A percentile compares a stretch with the other conserved stretches of the same genome.
Conservation (phyloP, 2,797 vertebrate genomes). For the Philypnodon macrostomus region DNA sequence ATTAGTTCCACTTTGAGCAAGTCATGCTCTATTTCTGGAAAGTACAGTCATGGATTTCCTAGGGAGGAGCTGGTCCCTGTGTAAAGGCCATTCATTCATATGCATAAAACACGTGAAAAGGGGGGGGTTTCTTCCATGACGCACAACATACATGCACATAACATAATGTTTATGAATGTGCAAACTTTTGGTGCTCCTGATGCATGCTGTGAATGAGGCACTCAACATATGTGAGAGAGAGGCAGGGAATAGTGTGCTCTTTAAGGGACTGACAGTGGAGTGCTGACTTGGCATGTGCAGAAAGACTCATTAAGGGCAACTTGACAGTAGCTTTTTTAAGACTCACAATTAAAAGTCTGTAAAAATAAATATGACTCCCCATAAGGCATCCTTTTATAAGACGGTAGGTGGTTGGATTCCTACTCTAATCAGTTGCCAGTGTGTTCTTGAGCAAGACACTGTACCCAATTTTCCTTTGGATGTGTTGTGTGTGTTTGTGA, state of each 20-base stretch:
- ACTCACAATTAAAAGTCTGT: too few species aligned
- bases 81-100: conserved; percentile 69
- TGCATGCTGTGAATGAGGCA: conserved; percentile 29
- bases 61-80: conserved; percentile 46
- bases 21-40: conserved; percentile 70
- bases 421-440: too few species aligned
- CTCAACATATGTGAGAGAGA: background rate
- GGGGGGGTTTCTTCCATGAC: conserved; percentile 63
- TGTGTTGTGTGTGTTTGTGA: too few species aligned
- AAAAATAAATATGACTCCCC: too few species aligned
- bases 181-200: conserved; percentile 45
- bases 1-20: conserved; percentile 62
- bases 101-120: conserved; percentile 47
- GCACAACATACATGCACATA: conserved; percentile 56
- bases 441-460: too few species aligned
- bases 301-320: conserved; percentile 15
- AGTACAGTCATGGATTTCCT: conserved; percentile 60
- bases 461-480: too few species aligned
- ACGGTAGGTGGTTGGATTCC: too few species aligned
- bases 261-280: too few species aligned
- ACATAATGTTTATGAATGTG: conserved; percentile 64
- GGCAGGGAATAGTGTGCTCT: conserved; percentile 1
- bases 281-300: conserved; percentile 40
- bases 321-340: background rate
- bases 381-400: too few species aligned